Evolutionary conservation across 2,113 vertebrate species (phyloP), one percentile per base, ranked within the genome.

Genomic region (Chaetodon trifascialis): DNA sequence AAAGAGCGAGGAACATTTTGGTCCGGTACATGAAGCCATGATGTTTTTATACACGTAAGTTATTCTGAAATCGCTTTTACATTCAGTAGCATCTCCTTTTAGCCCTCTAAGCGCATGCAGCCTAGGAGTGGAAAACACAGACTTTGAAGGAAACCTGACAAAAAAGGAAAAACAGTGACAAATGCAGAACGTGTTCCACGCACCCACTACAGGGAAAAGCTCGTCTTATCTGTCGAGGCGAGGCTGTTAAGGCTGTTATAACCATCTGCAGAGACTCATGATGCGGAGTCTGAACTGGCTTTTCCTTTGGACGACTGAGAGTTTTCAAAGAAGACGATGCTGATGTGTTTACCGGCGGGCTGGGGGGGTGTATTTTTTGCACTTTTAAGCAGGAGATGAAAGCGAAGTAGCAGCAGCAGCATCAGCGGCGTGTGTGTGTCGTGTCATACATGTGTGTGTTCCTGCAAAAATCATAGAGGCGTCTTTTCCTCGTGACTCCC

Each of bases 41-140:
- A 89, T 11, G 16, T 73, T 80, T 79, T 79, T 63, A 86, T 30
- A 91, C 77, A 89, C 83, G 66, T 76, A 80, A 59, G 70, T 90
- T 86, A 83, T 85, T 91, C 73, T 90, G 69, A 88, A 92, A 87
- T 86, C 86, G 84, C 86, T 89, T 91, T 93, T 95, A 95, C 95
- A 96, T 95, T 95, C 95, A 95, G 87, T 92, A 94, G 93, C 91
- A 93, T 94, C 91, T 93, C 88, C 89, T 91, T 89, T 82, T 89
- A 94, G 92, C 92, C 91, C 94, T 94, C 91, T 60, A 92, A 94
- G 94, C 93, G 88, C 95, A 95, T 95, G 95, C 95, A 95, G 94
- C 93, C 93, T 91, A 90, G 93, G 89, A 94, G 89, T 86, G 81
- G 84, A 86, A 91, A 87, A 84, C 71, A 60, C 4, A 85, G 68